Conservation (phyloP, 2,888 invertebrate genomes). For the Plebejus argus region DNA sequence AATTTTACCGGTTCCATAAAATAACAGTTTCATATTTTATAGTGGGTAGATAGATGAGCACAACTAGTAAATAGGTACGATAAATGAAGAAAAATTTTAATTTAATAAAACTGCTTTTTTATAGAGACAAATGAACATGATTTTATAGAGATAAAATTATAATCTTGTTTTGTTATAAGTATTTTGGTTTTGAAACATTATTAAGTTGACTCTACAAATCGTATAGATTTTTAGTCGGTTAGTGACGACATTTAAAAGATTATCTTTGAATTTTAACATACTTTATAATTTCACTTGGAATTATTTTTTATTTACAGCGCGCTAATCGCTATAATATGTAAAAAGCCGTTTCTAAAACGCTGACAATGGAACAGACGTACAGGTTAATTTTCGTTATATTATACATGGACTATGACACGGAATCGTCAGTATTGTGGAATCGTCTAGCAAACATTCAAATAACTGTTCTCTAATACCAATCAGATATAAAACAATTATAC, state of each 20-base stretch:
- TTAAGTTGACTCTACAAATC: background rate
- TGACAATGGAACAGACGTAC: background rate
- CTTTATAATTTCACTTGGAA: background rate
- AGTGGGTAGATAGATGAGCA: background rate
- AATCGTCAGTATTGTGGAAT: background rate
- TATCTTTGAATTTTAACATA: background rate
- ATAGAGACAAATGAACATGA: no score
- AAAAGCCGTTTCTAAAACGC: background rate
- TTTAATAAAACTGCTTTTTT: background rate
- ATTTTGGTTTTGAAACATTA: background rate
- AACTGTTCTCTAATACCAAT: constrained; percentile 9
- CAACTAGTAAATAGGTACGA: background rate
- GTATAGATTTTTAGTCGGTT: background rate
- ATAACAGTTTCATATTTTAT: background rate
- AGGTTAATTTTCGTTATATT: background rate
- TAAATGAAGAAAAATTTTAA: background rate
- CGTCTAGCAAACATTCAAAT: background rate
- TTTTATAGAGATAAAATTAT: background rate
- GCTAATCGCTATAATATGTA: no score
- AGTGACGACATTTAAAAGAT: background rate
- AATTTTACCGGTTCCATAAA: constrained; percentile 11
- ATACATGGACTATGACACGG: background rate
- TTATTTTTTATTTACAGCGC: no score
- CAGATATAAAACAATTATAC: constrained; percentile 27
- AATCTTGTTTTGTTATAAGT: background rate